Conservation (phyloP, 2,888 invertebrate genomes). For the Drepana falcataria region DNA sequence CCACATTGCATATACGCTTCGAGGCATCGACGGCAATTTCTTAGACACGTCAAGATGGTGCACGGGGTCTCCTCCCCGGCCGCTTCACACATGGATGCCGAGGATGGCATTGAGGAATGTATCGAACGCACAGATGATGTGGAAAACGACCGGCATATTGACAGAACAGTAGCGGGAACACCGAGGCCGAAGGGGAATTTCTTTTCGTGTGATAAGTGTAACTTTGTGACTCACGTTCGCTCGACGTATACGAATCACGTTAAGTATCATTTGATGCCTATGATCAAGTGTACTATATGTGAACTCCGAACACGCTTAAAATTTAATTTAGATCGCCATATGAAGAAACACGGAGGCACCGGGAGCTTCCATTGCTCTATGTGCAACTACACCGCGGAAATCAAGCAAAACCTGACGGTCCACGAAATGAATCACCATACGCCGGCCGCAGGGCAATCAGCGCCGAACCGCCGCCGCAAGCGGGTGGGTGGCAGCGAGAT, state of each 20-base stretch:
- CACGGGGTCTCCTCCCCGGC: slow-evolving; percentile 53
- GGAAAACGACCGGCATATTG: slow-evolving; percentile 81
- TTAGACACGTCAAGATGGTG: slow-evolving; percentile 90
- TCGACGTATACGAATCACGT: slow-evolving; percentile 95
- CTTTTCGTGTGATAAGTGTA: slow-evolving; percentile 93
- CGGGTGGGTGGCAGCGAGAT: slow-evolving; percentile 87
- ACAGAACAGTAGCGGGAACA: slow-evolving; percentile 85
- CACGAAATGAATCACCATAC: slow-evolving; percentile 95
- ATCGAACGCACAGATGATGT: slow-evolving; percentile 81
- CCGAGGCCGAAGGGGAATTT: slow-evolving; percentile 87
- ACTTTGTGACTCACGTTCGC: slow-evolving; percentile 93
- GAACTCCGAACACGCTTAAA: slow-evolving; percentile 95
- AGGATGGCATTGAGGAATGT: slow-evolving; percentile 55
- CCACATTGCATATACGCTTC: slow-evolving; percentile 93
- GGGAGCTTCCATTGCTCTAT: slow-evolving; percentile 92
- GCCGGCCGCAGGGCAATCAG: slow-evolving; percentile 85
- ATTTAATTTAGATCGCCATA: slow-evolving; percentile 96
- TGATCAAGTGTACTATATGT: slow-evolving; percentile 95
- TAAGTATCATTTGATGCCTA: slow-evolving; percentile 95
- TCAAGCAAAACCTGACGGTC: slow-evolving; percentile 93
- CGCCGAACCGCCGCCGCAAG: slow-evolving; percentile 80
- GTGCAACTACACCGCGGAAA: slow-evolving; percentile 94
- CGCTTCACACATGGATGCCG: slow-evolving; percentile 48
- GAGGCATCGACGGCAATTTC: slow-evolving; percentile 90
- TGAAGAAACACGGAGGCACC: slow-evolving; percentile 92